These are phyloP conservation scores for Griposia aprilina DNA, from an alignment of 2,888 invertebrate genomes.

Conservation along the genomic window DNA sequence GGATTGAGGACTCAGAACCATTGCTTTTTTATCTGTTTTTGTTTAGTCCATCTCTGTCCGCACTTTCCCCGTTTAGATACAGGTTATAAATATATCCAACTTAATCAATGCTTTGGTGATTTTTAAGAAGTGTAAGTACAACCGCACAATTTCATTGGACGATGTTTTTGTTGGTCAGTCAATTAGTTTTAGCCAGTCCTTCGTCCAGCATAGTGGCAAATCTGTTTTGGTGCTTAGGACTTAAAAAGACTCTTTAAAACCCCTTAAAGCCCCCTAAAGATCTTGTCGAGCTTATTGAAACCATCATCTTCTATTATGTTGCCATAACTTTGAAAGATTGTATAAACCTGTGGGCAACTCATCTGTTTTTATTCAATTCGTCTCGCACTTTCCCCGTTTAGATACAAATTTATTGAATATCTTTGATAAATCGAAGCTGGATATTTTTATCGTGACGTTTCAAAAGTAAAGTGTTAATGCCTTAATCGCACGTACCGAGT, in stretches of 20 bases:
- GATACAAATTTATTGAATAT: too few relatives aligned
- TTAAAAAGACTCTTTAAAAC: neutral
- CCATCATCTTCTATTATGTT: neutral
- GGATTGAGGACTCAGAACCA: too few relatives aligned
- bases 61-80: slow-evolving; percentile 69
- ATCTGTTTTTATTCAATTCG: neutral
- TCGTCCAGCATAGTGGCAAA: neutral
- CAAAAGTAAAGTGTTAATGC: too few relatives aligned
- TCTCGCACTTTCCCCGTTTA: neutral
- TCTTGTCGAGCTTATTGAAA: neutral
- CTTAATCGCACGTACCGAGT: too few relatives aligned
- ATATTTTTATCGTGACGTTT: neutral
- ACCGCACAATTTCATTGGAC: slow-evolving; percentile 4
- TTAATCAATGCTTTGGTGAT: slow-evolving; percentile 5
- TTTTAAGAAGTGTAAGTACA: slow-evolving; percentile 8
- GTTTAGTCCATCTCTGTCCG: slow-evolving; percentile 58
- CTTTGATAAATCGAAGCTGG: too few relatives aligned
- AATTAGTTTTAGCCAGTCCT: neutral
- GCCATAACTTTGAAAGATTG: neutral
- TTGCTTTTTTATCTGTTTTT: slow-evolving; percentile 8
- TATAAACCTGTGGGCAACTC: neutral
- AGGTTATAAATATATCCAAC: slow-evolving; percentile 7
- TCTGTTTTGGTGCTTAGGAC: neutral
- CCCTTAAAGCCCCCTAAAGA: too few relatives aligned
- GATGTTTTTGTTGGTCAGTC: neutral